These are phyloP conservation scores for Tethea ocularis DNA, from an alignment of 2,888 invertebrate species.

Conservation along the genomic window DNA sequence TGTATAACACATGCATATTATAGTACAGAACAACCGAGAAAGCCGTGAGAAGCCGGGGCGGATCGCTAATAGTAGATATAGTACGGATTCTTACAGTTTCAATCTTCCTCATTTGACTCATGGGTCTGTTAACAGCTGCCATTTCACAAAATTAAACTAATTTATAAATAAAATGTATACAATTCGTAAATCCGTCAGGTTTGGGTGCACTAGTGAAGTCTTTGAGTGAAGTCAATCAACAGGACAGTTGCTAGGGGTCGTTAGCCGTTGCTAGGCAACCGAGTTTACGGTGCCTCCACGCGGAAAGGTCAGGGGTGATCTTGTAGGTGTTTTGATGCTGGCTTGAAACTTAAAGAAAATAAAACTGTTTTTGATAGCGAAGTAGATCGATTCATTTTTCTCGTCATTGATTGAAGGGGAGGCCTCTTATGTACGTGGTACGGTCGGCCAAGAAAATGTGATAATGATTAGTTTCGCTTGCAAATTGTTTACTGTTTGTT, in stretches of 20 bases:
- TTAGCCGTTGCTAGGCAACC: conserved; percentile 30
- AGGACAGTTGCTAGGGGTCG: conserved; percentile 37
- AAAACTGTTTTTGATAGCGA: neutral
- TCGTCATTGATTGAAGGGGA: too few relatives aligned
- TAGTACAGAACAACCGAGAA: too few relatives aligned
- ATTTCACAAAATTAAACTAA: conserved; percentile 31
- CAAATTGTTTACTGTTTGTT: too few relatives aligned
- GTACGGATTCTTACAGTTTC: conserved; percentile 67
- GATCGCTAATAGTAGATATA: too few relatives aligned
- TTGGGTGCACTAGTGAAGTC: neutral
- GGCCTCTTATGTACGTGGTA: too few relatives aligned
- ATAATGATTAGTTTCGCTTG: too few relatives aligned
- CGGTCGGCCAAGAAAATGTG: too few relatives aligned
- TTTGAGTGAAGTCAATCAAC: conserved; percentile 10
- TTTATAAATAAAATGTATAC: neutral
- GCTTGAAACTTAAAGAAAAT: neutral
- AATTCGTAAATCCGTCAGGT: neutral
- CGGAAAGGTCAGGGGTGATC: neutral
- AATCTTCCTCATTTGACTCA: conserved; percentile 72
- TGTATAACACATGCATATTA: too few relatives aligned
- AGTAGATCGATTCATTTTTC: too few relatives aligned
- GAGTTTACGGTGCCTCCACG: neutral
- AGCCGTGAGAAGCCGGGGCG: too few relatives aligned
- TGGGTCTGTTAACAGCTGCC: conserved; percentile 60
- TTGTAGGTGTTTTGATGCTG: neutral